A percentile compares a stretch with the other conserved stretches of the same genome.
phyloP scores from a whole-genome alignment of 1,140 invertebrate genomes.

The Ips typographus region DNA sequence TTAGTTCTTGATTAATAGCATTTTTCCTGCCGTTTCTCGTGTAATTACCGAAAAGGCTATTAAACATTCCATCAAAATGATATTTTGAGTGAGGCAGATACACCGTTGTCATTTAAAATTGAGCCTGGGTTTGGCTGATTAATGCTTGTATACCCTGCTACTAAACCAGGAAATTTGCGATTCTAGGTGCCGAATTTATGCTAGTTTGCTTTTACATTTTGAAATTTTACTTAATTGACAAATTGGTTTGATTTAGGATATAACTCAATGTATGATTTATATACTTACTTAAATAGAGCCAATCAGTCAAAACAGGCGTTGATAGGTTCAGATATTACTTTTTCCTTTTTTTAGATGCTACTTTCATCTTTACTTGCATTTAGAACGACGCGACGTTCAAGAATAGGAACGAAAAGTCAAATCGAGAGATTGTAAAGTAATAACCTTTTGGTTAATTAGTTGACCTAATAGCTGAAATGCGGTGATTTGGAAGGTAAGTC shows the following conservation, averaged over 20 bases:
- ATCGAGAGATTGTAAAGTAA: slow-evolving; percentile 1
- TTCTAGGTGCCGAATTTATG: no score
- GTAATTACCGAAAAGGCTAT: slow-evolving; percentile 30
- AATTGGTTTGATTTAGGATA: no score
- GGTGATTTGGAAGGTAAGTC: slow-evolving; percentile 8
- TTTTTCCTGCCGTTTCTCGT: slow-evolving; percentile 16
- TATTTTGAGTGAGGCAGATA: slow-evolving; percentile 18
- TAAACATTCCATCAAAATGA: slow-evolving; percentile 30
- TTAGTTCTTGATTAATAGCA: slow-evolving; percentile 28
- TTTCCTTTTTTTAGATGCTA: no score
- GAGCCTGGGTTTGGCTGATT: slow-evolving; percentile 11
- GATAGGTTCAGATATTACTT: no score
- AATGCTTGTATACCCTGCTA: slow-evolving; percentile 2
- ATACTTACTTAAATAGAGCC: no score
- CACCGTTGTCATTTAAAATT: slow-evolving; percentile 14
- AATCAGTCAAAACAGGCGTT: no score
- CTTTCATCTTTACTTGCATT: no score
- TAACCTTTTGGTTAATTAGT: slow-evolving; percentile 17
- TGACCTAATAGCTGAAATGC: slow-evolving; percentile 9
- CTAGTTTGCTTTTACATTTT: no score
- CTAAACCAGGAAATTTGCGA: no score
- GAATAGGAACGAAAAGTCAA: no score
- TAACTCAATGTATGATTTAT: no score
- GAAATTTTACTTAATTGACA: background rate
- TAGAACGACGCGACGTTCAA: no score